Evolutionary conservation across 2,888 invertebrate species (phyloP).

Genomic region (Tetheella fluctuosa): DNA sequence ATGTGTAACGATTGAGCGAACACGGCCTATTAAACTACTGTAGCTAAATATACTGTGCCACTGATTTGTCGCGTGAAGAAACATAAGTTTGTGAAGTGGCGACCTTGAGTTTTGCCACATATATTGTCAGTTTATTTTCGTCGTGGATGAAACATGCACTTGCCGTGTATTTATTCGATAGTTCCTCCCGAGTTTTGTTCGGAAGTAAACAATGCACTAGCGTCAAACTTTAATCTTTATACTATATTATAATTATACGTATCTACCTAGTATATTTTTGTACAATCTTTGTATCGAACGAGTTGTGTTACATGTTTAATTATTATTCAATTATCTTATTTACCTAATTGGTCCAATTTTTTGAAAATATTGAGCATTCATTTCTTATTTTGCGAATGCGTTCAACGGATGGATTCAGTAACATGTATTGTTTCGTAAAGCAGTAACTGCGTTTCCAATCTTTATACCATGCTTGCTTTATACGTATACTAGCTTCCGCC

Average conservation of each 20-base stretch:
- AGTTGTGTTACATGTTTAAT: not conserved
- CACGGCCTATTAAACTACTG: not conserved
- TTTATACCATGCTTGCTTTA: too few relatives aligned
- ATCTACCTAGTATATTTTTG: not conserved
- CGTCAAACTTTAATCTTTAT: not conserved
- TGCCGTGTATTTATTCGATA: not conserved
- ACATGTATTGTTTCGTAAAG: too few relatives aligned
- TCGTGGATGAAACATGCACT: not conserved
- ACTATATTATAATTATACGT: not conserved
- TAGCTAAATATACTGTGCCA: not conserved
- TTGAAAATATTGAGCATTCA: too few relatives aligned
- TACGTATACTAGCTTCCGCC: too few relatives aligned
- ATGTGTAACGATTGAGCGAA: too few relatives aligned
- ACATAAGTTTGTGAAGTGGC: not conserved
- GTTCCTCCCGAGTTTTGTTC: not conserved
- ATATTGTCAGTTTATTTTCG: not conserved
- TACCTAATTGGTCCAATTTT: not conserved
- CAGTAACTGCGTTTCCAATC: too few relatives aligned
- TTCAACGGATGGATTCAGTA: too few relatives aligned
- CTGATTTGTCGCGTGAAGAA: conserved; percentile 1
- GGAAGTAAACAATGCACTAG: not conserved
- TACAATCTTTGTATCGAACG: not conserved
- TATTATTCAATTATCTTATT: not conserved
- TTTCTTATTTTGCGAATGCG: too few relatives aligned
- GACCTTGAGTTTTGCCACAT: not conserved